Evolutionary conservation across 2,888 invertebrate genomes (phyloP).

Genomic region (Megamerina dolium): DNA sequence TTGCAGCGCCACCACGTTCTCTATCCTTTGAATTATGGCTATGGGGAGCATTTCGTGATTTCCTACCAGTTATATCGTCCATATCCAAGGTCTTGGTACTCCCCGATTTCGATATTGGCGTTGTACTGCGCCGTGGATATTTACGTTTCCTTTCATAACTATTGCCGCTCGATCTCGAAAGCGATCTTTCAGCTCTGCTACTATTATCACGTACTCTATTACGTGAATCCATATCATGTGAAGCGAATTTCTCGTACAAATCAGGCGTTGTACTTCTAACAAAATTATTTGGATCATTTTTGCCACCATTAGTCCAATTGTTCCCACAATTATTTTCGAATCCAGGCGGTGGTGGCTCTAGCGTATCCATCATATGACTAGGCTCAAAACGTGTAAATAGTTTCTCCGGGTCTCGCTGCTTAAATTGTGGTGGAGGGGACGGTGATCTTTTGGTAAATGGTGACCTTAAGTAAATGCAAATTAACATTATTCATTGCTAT

Average conservation of each 20-base stretch:
- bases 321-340: too few species aligned
- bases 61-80: too few species aligned
- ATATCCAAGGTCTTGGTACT: too few species aligned
- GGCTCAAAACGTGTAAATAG: slow-evolving; percentile 2
- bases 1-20: neutral
- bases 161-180: slow-evolving; percentile 12
- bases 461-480: neutral
- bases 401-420: neutral
- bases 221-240: slow-evolving; percentile 21
- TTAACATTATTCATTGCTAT: neutral
- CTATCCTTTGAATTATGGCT: too few species aligned
- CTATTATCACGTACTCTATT: slow-evolving; percentile 15
- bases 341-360: slow-evolving; percentile 37
- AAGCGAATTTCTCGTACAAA: slow-evolving; percentile 21
- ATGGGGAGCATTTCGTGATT: too few species aligned
- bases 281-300: slow-evolving; percentile 11
- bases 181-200: slow-evolving; percentile 15
- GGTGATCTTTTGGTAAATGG: slow-evolving; percentile 2
- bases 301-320: slow-evolving; percentile 14
- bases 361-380: slow-evolving; percentile 15
- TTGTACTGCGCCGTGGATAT: slow-evolving; percentile 18
- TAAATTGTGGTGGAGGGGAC: neutral
- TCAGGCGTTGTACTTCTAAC: slow-evolving; percentile 19
- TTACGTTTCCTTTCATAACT: slow-evolving; percentile 18
- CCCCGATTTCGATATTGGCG: slow-evolving; percentile 12